Evolutionary conservation across 2,113 vertebrate species (phyloP).

Genomic region (Gambusia affinis): DNA sequence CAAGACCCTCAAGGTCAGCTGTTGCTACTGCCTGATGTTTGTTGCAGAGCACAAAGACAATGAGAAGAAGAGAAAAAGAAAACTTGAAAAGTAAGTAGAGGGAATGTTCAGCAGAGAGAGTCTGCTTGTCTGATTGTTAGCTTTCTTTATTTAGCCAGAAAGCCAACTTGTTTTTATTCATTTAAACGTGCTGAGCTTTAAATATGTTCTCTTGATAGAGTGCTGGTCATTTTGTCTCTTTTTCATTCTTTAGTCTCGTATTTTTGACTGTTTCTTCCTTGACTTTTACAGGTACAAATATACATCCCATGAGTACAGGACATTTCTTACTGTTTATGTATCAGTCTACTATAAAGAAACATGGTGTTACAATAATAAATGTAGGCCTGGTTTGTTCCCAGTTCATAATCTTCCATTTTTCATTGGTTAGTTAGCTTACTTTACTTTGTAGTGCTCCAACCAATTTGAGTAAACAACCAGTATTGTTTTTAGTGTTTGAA

Average conservation of each 20-base stretch:
- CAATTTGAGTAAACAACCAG: conserved; percentile 47
- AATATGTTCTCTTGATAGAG: background rate
- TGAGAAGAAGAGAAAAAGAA: conserved; percentile 4
- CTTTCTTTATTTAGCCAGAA: background rate
- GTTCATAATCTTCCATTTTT: background rate
- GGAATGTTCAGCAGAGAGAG: background rate
- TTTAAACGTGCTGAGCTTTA: background rate
- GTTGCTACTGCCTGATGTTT: conserved; percentile 42
- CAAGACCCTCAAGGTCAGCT: conserved; percentile 52
- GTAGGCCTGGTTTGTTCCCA: too few species aligned
- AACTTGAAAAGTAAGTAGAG: conserved; percentile 5
- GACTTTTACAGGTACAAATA: background rate
- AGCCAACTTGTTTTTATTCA: background rate
- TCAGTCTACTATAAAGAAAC: too few species aligned
- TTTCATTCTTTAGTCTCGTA: background rate
- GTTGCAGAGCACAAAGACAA: conserved; percentile 28
- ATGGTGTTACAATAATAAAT: too few species aligned
- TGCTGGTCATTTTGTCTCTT: background rate
- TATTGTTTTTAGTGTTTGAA: conserved; percentile 18
- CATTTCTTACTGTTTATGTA: background rate
- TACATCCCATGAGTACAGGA: too few species aligned
- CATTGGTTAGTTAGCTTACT: background rate
- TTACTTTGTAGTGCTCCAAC: background rate
- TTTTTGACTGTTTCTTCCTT: background rate
- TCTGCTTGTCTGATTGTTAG: conserved; percentile 6